Evolutionary conservation across 1,140 invertebrate genomes (phyloP).

Genomic region (Halictus rubicundus): DNA sequence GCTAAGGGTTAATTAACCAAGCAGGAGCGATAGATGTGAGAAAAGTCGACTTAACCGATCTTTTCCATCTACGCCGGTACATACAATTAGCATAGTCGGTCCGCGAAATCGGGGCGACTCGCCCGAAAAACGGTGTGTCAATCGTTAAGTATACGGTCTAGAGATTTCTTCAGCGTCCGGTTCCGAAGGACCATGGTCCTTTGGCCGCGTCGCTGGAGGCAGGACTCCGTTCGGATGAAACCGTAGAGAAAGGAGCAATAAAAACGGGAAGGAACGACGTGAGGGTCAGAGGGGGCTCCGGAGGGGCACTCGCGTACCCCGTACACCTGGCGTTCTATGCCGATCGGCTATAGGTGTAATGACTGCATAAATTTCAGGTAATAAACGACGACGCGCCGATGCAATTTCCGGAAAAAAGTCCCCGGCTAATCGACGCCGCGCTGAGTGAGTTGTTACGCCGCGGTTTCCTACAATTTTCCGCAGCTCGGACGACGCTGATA

Average conservation of each 20-base stretch:
- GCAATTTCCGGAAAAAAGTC: constrained; percentile 15
- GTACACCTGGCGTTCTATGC: constrained; percentile 55
- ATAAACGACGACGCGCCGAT: constrained; percentile 47
- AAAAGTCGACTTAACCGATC: too few relatives aligned
- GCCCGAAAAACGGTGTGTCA: too few relatives aligned
- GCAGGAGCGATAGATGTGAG: too few relatives aligned
- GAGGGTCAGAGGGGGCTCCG: constrained; percentile 56
- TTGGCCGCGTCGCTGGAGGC: too few relatives aligned
- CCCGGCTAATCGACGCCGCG: constrained; percentile 39
- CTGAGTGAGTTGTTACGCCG: constrained; percentile 35
- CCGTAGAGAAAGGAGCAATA: constrained; percentile 15
- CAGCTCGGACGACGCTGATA: not conserved
- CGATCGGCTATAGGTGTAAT: constrained; percentile 47
- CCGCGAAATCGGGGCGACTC: too few relatives aligned
- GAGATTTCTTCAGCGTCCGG: too few relatives aligned
- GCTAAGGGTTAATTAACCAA: too few relatives aligned
- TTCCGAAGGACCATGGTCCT: not conserved
- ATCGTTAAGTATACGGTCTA: too few relatives aligned
- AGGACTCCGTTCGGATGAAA: not conserved
- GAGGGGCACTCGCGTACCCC: constrained; percentile 43
- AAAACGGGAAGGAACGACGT: constrained; percentile 49
- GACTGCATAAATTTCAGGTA: constrained; percentile 66
- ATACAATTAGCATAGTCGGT: too few relatives aligned
- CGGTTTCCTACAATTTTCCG: constrained; percentile 15
- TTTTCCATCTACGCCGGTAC: too few relatives aligned